Percentiles rank a stretch among this genome's conserved stretches.
phyloP scores from a whole-genome alignment of 1,140 invertebrate genomes.

The Rhopalosiphum padi region DNA sequence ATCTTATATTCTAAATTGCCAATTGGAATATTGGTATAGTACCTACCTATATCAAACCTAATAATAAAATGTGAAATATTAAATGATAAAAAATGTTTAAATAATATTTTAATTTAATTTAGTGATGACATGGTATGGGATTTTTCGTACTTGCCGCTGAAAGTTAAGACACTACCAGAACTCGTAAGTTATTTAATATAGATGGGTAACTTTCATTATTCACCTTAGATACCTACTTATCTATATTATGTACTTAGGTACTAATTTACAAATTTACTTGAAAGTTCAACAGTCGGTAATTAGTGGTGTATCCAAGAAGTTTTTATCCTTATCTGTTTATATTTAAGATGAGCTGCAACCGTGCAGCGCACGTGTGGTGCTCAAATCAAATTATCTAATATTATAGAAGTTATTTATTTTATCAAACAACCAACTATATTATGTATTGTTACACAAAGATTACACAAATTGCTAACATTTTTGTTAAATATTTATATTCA shows the following conservation, averaged over 20 bases:
- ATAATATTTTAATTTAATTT: slow-evolving; percentile 58
- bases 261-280: background rate
- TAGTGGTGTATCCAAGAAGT: background rate
- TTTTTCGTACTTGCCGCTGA: slow-evolving; percentile 84
- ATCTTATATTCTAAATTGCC: background rate
- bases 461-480: background rate
- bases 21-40: background rate
- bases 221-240: too few species aligned
- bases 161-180: slow-evolving; percentile 81
- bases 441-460: too few species aligned
- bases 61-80: background rate
- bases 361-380: background rate
- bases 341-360: background rate
- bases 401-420: background rate
- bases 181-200: slow-evolving; percentile 69
- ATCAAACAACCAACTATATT: background rate
- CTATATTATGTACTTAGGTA: too few species aligned
- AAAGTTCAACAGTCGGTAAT: background rate
- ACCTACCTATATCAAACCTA: background rate
- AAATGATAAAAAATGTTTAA: background rate
- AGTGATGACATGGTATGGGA: slow-evolving; percentile 78
- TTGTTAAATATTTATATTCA: background rate
- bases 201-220: background rate
- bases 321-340: background rate
- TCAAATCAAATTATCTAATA: background rate